These are phyloP conservation scores for Setophaga petechia DNA, from an alignment of 2,113 vertebrate genomes.

Conservation along the genomic window DNA sequence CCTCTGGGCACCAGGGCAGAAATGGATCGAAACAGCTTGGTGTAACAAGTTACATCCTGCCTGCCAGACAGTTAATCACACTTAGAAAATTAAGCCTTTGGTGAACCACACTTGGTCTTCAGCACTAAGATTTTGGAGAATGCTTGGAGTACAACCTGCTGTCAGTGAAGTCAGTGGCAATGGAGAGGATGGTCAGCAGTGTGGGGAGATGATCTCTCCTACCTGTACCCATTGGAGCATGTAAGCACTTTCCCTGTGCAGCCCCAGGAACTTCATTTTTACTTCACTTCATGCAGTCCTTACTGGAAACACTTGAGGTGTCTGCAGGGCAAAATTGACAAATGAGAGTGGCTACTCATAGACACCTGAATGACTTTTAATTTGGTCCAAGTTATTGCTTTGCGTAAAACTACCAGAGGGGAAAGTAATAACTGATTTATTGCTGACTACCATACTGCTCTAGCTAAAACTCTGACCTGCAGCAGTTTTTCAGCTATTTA, in stretches of 20 bases:
- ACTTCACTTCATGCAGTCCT: background rate
- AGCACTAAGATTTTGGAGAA: background rate
- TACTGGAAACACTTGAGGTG: background rate
- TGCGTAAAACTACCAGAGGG: background rate
- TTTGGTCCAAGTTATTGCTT: background rate
- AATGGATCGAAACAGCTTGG: background rate
- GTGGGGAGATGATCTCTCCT: background rate
- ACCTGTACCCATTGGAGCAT: background rate
- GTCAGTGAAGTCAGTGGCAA: background rate
- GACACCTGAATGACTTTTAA: background rate
- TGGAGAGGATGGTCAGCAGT: background rate
- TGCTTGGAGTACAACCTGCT: background rate
- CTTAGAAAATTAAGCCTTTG: background rate
- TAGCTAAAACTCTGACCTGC: background rate
- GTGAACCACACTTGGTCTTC: background rate
- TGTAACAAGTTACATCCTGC: background rate
- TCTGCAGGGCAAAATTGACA: background rate
- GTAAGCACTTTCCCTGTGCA: background rate
- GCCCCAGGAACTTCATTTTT: background rate
- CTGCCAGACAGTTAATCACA: background rate
- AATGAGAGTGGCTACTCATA: background rate
- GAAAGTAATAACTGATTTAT: conserved; percentile 12
- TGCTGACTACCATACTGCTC: background rate
- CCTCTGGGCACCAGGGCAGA: background rate
- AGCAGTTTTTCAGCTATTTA: background rate